A percentile compares a stretch with the other conserved stretches of the same genome.
Conservation (phyloP, 2,888 invertebrate species). For the Nomada fabriciana region DNA sequence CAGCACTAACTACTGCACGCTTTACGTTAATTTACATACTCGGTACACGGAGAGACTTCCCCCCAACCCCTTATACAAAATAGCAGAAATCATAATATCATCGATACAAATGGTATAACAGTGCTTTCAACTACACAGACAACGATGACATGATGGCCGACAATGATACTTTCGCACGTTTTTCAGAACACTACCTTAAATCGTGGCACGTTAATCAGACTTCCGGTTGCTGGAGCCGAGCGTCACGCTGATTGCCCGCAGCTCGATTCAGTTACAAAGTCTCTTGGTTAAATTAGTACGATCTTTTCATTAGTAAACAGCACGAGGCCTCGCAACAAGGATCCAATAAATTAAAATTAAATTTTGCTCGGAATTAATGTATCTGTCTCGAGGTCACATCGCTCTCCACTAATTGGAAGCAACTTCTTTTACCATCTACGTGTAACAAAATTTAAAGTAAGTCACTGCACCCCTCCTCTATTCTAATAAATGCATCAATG, state of each 20-base stretch:
- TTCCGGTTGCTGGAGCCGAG: conserved; percentile 50
- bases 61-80: conserved; percentile 17
- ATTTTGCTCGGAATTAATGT: neutral
- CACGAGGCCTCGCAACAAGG: neutral
- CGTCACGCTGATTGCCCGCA: conserved; percentile 39
- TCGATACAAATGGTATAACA: conserved; percentile 15
- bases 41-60: conserved; percentile 13
- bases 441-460: neutral
- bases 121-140: conserved; percentile 17
- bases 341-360: neutral
- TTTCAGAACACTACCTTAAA: conserved; percentile 45
- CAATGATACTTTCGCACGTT: conserved; percentile 27
- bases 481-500: neutral
- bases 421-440: neutral
- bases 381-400: neutral
- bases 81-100: conserved; percentile 10
- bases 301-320: neutral
- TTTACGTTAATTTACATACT: conserved; percentile 31
- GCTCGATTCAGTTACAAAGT: conserved; percentile 7
- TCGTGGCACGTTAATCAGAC: conserved; percentile 65
- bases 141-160: conserved; percentile 24
- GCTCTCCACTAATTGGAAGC: neutral
- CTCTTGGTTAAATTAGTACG: neutral
- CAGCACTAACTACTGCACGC: conserved; percentile 19
- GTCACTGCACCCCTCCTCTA: neutral